Percentiles rank a stretch among this genome's conserved stretches.
phyloP scores from a whole-genome alignment of 2,797 vertebrate species.

The Lagodon rhomboides region DNA sequence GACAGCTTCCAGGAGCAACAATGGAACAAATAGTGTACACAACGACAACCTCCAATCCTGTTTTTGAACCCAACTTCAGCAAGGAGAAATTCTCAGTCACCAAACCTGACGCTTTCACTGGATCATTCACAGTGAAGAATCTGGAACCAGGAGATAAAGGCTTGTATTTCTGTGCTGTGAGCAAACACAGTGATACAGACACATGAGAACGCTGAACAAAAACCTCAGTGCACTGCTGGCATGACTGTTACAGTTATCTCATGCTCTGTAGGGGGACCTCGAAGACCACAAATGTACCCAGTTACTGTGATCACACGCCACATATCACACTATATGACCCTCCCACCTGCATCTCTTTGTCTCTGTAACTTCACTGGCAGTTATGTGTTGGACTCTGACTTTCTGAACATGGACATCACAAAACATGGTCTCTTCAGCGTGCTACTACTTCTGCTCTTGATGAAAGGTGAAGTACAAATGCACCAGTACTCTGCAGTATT shows the following conservation, averaged over 20 bases:
- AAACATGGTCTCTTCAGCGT: background rate
- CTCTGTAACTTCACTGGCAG: background rate
- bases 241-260: too few relatives aligned
- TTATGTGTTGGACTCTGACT: background rate
- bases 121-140: conserved; percentile 65
- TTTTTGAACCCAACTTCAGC: too few relatives aligned
- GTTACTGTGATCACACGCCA: too few relatives aligned
- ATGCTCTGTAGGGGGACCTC: too few relatives aligned
- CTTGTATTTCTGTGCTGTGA: conserved; percentile 67
- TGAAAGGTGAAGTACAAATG: too few relatives aligned
- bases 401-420: background rate
- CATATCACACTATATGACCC: background rate
- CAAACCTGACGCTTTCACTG: conserved; percentile 41
- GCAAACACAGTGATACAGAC: conserved; percentile 38
- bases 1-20: background rate
- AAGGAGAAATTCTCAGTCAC: conserved; percentile 23
- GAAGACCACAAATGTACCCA: background rate
- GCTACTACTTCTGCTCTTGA: background rate
- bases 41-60: too few relatives aligned
- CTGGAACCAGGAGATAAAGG: conserved; percentile 51
- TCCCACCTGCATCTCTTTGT: background rate
- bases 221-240: background rate
- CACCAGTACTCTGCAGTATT: too few relatives aligned
- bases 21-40: background rate
- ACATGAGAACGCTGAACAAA: background rate